Evolutionary conservation across 53 echinoderm and acorn worm genomes (phyloP), one percentile per base, ranked within the genome.

Genomic region (Paracentrotus lividus): DNA sequence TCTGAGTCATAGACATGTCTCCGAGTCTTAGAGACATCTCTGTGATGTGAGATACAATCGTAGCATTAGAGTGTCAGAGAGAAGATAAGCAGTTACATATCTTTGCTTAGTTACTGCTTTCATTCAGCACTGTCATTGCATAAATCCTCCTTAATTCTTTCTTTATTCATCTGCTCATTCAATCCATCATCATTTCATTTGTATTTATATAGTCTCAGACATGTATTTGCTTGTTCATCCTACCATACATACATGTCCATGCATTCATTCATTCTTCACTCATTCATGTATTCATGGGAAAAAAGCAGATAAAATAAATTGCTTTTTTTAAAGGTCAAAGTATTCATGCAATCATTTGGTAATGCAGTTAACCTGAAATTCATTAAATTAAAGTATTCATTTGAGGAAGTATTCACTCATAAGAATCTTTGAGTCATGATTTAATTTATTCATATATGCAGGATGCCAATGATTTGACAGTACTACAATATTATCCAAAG

Each of bases 81-180:
- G n/a, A n/a, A n/a, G n/a, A n/a, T n/a, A n/a, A n/a, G n/a, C n/a
- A n/a, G n/a, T n/a, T n/a, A n/a, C 32, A 38, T 40, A 72, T 72
- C 40, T 13, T 34, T 38, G 72, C 64, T 29, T 12, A 29, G 31
- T 29, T 10, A 8, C 18, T 1, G 67, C 33, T 32, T 0, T 1
- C 10, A 1, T 27, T 29, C 33, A 14, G 29, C 67, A 29, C 67
- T 66, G 10, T 32, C 29, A 66, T 29, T 29, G 1, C 12, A 67
- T 24, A 67, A 67, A 32, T 67, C 31, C 33, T 40, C 40, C 27
- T 40, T 40, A 18, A 20, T 72, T 23, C 57, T 20, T 86, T 86
- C 86, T 55, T 88, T 88, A 66, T 66, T 66, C 27, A 26, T 87
- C 3, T 34, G 58, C 36, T 33, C 88, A 54, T 87, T 87, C 88